These are phyloP conservation scores for Epirrita christyi DNA, from an alignment of 2,888 invertebrate species.

Conservation along the genomic window DNA sequence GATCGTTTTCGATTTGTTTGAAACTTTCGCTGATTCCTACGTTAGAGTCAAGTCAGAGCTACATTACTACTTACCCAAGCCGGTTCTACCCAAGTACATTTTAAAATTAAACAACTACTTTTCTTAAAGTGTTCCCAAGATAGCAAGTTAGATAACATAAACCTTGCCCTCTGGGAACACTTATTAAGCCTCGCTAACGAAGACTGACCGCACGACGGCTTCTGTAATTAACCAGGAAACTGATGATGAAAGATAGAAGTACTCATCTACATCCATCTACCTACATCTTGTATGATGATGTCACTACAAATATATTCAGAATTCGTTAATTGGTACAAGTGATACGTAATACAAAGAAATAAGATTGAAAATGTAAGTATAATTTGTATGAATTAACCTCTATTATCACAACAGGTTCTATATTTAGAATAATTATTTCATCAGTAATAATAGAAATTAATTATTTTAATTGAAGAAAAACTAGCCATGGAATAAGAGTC, in stretches of 20 bases:
- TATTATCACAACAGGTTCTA: conserved; percentile 25
- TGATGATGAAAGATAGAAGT: conserved; percentile 24
- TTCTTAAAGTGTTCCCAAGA: conserved; percentile 15
- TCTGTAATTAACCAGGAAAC: conserved; percentile 33
- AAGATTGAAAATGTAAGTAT: conserved; percentile 18
- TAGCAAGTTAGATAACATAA: conserved; percentile 23
- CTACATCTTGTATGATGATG: conserved; percentile 43
- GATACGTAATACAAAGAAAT: conserved; percentile 4
- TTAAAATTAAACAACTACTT: conserved; percentile 15
- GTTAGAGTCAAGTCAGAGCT: too few relatives aligned
- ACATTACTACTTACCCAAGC: too few relatives aligned
- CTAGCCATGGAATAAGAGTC: neutral
- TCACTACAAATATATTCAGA: conserved; percentile 43
- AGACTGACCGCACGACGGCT: conserved; percentile 22
- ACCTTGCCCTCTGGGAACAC: conserved; percentile 27
- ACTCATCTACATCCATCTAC: conserved; percentile 32
- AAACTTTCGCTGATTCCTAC: too few relatives aligned
- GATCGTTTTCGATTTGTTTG: too few relatives aligned
- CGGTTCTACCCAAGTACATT: neutral
- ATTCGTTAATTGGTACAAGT: conserved; percentile 36
- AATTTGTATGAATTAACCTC: neutral
- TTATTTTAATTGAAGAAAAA: conserved; percentile 8
- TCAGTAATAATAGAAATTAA: conserved; percentile 12
- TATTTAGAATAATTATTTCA: conserved; percentile 29
- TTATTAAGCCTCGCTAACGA: conserved; percentile 33